Evolutionary conservation across 2,113 vertebrate species (phyloP).

Genomic region (Rousettus leschenaultii): DNA sequence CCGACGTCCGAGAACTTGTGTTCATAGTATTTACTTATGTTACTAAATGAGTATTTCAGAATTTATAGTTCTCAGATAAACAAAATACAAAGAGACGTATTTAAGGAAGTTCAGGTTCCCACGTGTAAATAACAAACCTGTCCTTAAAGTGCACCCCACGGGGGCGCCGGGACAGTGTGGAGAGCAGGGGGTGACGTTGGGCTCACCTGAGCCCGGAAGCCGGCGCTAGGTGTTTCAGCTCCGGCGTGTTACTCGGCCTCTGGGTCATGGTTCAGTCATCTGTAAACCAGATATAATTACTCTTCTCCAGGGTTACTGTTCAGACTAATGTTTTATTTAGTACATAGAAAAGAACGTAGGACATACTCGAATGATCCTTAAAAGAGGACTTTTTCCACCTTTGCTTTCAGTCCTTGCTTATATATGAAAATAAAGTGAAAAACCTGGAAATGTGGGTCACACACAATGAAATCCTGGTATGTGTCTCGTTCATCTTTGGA

Average conservation of each 20-base stretch:
- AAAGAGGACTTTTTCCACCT: not conserved
- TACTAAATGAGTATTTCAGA: not conserved
- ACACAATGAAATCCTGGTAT: not conserved
- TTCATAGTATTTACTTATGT: not conserved
- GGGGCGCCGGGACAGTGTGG: not conserved
- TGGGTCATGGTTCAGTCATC: not conserved
- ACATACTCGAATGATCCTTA: not conserved
- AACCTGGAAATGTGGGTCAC: not conserved
- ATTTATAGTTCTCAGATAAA: not conserved
- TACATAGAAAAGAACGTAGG: not conserved
- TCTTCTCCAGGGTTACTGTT: not conserved
- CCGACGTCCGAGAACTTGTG: not conserved
- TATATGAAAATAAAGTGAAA: not conserved
- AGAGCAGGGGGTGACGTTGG: not conserved
- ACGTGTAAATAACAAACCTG: not conserved
- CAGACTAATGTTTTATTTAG: not conserved
- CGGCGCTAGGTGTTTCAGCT: not conserved
- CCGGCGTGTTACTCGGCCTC: not conserved
- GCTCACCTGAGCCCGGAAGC: not conserved
- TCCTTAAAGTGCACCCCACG: not conserved
- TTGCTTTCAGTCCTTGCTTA: not conserved
- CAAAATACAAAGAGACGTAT: not conserved
- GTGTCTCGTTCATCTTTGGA: not conserved
- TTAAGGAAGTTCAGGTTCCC: not conserved
- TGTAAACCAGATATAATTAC: not conserved